phyloP scores from a whole-genome alignment of 2,797 vertebrate species.

The Hoplostethus mediterraneus region DNA sequence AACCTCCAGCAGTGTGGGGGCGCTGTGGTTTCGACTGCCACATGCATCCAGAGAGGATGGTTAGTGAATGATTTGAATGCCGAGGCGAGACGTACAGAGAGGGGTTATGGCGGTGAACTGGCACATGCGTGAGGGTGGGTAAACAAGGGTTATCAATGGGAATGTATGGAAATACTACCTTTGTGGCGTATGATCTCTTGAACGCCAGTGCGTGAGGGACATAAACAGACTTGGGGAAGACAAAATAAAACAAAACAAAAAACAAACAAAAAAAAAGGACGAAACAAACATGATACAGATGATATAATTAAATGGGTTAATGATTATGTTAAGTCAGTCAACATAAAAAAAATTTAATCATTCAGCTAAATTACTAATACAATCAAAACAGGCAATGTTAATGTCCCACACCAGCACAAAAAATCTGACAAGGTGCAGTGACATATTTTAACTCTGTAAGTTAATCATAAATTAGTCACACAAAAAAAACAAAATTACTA shows the following conservation, averaged over 20 bases:
- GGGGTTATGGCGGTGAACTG: constrained; percentile 81
- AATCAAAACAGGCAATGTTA: constrained; percentile 71
- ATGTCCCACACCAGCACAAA: constrained; percentile 49
- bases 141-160: constrained; percentile 70
- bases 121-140: constrained; percentile 81
- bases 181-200: constrained; percentile 96
- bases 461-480: constrained; percentile 52
- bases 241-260: constrained; percentile 63
- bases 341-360: constrained; percentile 61
- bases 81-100: constrained; percentile 59
- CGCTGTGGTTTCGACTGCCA: constrained; percentile 36
- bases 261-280: constrained; percentile 57
- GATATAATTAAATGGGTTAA: constrained; percentile 87
- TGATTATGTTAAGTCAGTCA: constrained; percentile 77
- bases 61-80: constrained; percentile 80
- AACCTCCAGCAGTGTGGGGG: constrained; percentile 66
- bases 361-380: constrained; percentile 33
- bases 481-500: constrained; percentile 3
- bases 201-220: constrained; percentile 98
- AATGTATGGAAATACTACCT: constrained; percentile 92
- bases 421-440: constrained; percentile 29
- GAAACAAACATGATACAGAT: constrained; percentile 88
- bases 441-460: constrained; percentile 30
- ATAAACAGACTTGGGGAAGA: constrained; percentile 94
- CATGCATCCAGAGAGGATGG: constrained; percentile 78